phyloP scores from a whole-genome alignment of 2,888 invertebrate genomes.

The Atherix ibis region DNA sequence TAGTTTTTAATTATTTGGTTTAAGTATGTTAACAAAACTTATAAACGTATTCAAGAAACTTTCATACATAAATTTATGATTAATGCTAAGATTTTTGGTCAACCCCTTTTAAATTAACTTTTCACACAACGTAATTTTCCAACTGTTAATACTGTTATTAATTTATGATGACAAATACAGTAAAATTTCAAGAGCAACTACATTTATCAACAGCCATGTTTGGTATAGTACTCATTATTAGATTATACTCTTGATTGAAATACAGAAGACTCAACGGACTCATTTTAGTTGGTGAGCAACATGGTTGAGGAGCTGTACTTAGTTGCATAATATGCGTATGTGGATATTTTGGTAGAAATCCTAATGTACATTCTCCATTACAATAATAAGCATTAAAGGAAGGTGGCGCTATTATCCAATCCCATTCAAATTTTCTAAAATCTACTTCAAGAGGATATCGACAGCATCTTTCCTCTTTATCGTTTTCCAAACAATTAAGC shows the following conservation, averaged over 20 bases:
- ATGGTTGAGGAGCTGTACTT: conserved; percentile 71
- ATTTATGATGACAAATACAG: too few relatives aligned
- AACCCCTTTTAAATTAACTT: too few relatives aligned
- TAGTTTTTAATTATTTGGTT: too few relatives aligned
- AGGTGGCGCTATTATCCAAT: conserved; percentile 94
- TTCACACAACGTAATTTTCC: too few relatives aligned
- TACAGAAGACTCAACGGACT: conserved; percentile 82
- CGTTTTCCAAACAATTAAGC: conserved; percentile 63
- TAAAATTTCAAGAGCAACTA: too few relatives aligned
- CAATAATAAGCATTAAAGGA: conserved; percentile 92
- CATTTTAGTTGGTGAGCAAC: conserved; percentile 83
- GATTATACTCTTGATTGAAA: conserved; percentile 74
- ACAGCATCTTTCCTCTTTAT: conserved; percentile 72
- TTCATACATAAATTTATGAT: too few relatives aligned
- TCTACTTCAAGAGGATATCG: conserved; percentile 86
- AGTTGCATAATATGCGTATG: conserved; percentile 79
- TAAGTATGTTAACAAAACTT: too few relatives aligned
- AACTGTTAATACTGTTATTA: too few relatives aligned
- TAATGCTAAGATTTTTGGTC: too few relatives aligned
- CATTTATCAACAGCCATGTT: conserved; percentile 92
- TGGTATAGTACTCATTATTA: conserved; percentile 74
- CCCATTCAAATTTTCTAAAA: conserved; percentile 81
- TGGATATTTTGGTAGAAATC: conserved; percentile 71
- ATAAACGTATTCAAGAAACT: too few relatives aligned
- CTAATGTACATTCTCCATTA: conserved; percentile 82